Evolutionary conservation across 2,888 invertebrate species (phyloP), one percentile per base, ranked within the genome.

Genomic region (Trichopria drosophilae): DNA sequence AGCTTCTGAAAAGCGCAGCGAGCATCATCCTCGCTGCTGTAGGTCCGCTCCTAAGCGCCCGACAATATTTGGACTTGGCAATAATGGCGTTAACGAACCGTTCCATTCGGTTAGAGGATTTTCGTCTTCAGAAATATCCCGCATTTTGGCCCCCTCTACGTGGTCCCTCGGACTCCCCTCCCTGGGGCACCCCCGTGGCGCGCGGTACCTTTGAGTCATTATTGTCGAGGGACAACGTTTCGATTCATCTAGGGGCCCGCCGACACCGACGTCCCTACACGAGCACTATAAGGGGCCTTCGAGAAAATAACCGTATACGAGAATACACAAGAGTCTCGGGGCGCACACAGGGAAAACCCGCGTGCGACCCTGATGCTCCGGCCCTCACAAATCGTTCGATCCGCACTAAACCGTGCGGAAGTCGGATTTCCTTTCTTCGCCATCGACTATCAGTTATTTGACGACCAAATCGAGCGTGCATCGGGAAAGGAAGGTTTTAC

Each of bases 51-150:
- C 35, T 28, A 31, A 59, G 56, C 56, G 62, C 62, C 58, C 58
- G 58, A 62, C 59, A 67, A 67, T 66, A 67, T 67, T 67, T 67
- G 60, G 64, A 65, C 66, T 59, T 42, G 43, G 24, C 44, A 45
- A 67, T 63, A 67, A 67, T 66, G 57, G 55, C 60, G 58, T 57
- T 66, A 65, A 67, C 64, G 61, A 67, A 63, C 62, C 66, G 59
- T 61, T 52, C 55, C 57, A 58, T 51, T 57, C 57, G 53, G 54
- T 62, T 60, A 58, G 47, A 43, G 56, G 58, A 63, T 62, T 61
- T 62, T 59, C 61, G 50, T 60, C 56, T 57, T 52, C 36, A 56
- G 57, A 55, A 52, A 57, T 23, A 23, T 16, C 20, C 16, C 7
- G 26, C 19, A 6, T 28, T n/a, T n/a, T n/a, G n/a, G n/a, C n/a